phyloP scores from a whole-genome alignment of 2,888 invertebrate genomes.

The Habroteleia sp. region DNA sequence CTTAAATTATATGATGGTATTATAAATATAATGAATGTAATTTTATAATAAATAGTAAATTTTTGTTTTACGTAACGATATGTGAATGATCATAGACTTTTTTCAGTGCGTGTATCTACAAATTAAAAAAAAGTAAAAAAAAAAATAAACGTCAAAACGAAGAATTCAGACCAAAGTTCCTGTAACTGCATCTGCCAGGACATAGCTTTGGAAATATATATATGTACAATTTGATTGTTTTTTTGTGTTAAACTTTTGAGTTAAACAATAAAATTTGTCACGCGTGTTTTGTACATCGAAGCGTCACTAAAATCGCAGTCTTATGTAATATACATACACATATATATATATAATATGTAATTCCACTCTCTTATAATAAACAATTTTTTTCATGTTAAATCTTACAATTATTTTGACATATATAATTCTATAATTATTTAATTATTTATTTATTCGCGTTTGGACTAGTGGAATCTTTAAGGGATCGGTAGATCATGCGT shows the following conservation, averaged over 20 bases:
- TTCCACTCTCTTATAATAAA: slow-evolving; percentile 56
- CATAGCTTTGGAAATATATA: slow-evolving; percentile 30
- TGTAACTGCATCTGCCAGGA: slow-evolving; percentile 3
- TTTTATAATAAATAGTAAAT: slow-evolving; percentile 4
- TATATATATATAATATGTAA: slow-evolving; percentile 54
- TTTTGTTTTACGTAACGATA: too few relatives aligned
- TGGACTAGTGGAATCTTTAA: slow-evolving; percentile 65
- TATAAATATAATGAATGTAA: neutral
- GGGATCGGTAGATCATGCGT: slow-evolving; percentile 48
- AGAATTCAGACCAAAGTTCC: slow-evolving; percentile 7
- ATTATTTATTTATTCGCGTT: slow-evolving; percentile 52
- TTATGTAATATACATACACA: slow-evolving; percentile 60
- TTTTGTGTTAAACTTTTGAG: slow-evolving; percentile 46
- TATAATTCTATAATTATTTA: slow-evolving; percentile 45
- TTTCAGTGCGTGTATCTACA: slow-evolving; percentile 8
- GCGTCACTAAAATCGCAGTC: slow-evolving; percentile 60
- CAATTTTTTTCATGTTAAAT: slow-evolving; percentile 39
- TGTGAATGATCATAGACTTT: slow-evolving; percentile 1
- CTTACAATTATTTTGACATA: slow-evolving; percentile 60
- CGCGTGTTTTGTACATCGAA: slow-evolving; percentile 57
- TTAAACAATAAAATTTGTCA: slow-evolving; percentile 43
- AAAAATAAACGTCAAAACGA: slow-evolving; percentile 2
- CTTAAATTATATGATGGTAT: too few relatives aligned
- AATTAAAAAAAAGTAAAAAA: too few relatives aligned
- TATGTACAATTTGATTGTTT: slow-evolving; percentile 26